Percentiles rank a stretch among this genome's conserved stretches.
Evolutionary conservation across 2,888 invertebrate genomes (phyloP).

Genomic region (Aphidius colemani): DNA sequence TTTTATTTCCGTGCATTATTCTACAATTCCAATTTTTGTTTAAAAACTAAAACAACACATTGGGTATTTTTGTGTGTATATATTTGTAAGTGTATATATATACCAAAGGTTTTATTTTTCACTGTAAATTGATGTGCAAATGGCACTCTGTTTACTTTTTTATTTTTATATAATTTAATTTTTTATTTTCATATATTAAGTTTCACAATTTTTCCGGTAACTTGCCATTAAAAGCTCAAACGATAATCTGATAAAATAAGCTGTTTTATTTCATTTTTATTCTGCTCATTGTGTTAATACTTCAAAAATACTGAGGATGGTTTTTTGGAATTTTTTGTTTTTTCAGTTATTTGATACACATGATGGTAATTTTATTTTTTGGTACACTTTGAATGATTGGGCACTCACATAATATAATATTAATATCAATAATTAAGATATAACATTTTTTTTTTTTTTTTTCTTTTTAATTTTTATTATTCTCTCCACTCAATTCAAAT

Average conservation of each 20-base stretch:
- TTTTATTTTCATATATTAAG: too few relatives aligned
- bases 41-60: constrained; percentile 45
- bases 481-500: too few relatives aligned
- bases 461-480: too few relatives aligned
- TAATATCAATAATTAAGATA: constrained; percentile 31
- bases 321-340: constrained; percentile 40
- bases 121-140: too few relatives aligned
- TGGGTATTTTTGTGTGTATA: constrained; percentile 42
- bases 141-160: too few relatives aligned
- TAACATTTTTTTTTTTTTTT: constrained; percentile 2
- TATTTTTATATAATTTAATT: too few relatives aligned
- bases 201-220: background rate
- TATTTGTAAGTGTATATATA: constrained; percentile 39
- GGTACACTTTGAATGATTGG: constrained; percentile 46
- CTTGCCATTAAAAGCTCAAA: background rate
- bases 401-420: constrained; percentile 40
- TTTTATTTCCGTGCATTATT: constrained; percentile 52
- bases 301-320: constrained; percentile 55
- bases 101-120: constrained; percentile 41
- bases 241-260: background rate
- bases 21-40: constrained; percentile 41
- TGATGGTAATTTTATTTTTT: constrained; percentile 18
- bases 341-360: background rate
- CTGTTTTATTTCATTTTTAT: too few relatives aligned
- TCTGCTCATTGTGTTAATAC: constrained; percentile 37